A percentile compares a stretch with the other conserved stretches of the same genome.
These are phyloP conservation scores for Prionace glauca DNA, from an alignment of 2,797 vertebrate species.

Conservation along the genomic window DNA sequence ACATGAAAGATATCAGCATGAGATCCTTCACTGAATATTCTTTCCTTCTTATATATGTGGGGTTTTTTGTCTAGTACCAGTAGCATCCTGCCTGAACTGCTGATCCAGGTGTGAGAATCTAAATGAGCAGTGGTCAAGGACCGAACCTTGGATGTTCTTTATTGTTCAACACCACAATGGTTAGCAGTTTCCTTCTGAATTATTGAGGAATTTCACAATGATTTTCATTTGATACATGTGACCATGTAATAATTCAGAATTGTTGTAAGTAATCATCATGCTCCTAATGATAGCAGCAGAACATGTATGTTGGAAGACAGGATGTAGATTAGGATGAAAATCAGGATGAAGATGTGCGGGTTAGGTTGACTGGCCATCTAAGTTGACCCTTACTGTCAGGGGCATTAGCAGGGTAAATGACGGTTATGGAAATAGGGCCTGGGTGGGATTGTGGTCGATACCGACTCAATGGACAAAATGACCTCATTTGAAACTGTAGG, in stretches of 20 bases:
- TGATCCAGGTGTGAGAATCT: background rate
- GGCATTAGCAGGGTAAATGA: too few species aligned
- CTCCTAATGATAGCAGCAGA: background rate
- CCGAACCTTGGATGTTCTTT: background rate
- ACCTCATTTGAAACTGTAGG: too few species aligned
- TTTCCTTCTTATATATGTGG: background rate
- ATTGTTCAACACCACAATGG: background rate
- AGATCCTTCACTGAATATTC: background rate
- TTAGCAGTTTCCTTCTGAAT: background rate
- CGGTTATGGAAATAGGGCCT: too few species aligned
- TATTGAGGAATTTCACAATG: background rate
- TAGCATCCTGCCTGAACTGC: background rate
- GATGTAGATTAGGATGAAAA: too few species aligned
- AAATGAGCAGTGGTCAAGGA: background rate
- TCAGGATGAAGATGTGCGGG: background rate
- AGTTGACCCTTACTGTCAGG: too few species aligned
- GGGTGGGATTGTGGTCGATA: too few species aligned
- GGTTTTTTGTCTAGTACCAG: too few species aligned
- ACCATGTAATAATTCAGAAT: background rate
- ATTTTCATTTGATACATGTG: background rate
- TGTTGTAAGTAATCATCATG: background rate
- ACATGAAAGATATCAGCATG: too few species aligned
- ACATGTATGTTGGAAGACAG: background rate
- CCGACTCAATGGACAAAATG: too few species aligned
- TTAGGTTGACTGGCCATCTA: too few species aligned